Evolutionary conservation across 2,888 invertebrate species (phyloP), one percentile per base, ranked within the genome.

Genomic region (Apantesis nais): DNA sequence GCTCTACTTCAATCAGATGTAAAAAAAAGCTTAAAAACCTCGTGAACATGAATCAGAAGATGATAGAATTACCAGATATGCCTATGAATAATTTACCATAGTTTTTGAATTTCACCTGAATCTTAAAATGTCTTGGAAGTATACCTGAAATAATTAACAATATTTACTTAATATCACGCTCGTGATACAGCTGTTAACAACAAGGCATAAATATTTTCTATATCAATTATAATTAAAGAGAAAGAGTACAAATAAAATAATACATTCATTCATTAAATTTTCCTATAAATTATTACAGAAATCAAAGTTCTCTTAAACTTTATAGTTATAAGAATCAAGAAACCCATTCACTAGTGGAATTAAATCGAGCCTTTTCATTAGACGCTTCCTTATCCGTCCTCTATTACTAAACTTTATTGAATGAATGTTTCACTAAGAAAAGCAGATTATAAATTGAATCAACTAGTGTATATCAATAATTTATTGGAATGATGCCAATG

Each of bases 1-100:
- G 52, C 11, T 52, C 52, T 52, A 11, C 25, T 0, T 25, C 29
- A 55, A 14, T 39, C 37, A 62, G 5, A n/a, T 62, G 5, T 4
- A 62, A 62, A 22, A 19, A 19, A 37, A n/a, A 39, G 31, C 22
- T 22, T 22, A 31, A 37, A 67, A 67, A 25, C 9, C 11, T 48
- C 48, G 34, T 48, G n/a, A 60, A 67, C 11, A 61, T 55, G n/a
- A n/a, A n/a, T n/a, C n/a, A n/a, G n/a, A 76, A 81, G 83, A 77
- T 69, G 72, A 69, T 70, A n/a, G n/a, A n/a, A n/a, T n/a, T n/a
- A n/a, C n/a, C n/a, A n/a, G n/a, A n/a, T 70, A 75, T 82, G 82
- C 67, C 22, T 61, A n/a, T 34, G 37, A 61, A 65, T 60, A 65
- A 58, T 37, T 65, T 69, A 55, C 25, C 11, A 12, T n/a, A 25